Conservation (phyloP, 2,113 vertebrate species). For the Nyctibius bracteatus region DNA sequence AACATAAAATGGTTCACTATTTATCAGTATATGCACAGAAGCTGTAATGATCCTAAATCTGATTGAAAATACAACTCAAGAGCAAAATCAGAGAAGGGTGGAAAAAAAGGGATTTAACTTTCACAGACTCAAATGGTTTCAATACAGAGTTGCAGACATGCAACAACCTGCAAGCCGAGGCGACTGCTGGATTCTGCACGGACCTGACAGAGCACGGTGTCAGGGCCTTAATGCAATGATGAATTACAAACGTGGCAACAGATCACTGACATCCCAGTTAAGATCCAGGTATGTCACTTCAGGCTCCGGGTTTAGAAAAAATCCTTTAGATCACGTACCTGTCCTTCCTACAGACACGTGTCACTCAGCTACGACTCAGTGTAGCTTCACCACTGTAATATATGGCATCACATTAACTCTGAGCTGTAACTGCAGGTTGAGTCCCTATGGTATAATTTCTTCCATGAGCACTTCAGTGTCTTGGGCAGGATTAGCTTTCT, state of each 20-base stretch:
- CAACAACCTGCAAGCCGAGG: fast-evolving
- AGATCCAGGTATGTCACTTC: background rate
- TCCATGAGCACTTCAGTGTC: background rate
- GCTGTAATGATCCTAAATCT: background rate
- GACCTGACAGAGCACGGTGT: fast-evolving
- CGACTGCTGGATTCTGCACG: fast-evolving
- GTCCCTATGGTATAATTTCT: background rate
- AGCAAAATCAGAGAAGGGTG: background rate
- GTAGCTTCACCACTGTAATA: background rate
- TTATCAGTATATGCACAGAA: background rate
- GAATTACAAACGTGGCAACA: background rate
- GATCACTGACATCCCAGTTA: background rate
- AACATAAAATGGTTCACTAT: background rate
- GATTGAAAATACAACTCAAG: background rate
- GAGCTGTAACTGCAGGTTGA: background rate
- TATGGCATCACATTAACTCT: background rate
- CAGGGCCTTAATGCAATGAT: fast-evolving
- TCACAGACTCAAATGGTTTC: background rate
- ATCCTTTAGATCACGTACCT: fast-evolving
- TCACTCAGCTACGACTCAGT: background rate
- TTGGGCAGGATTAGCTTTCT: background rate
- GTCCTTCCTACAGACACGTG: background rate
- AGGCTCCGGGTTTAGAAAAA: background rate
- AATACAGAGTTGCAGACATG: fast-evolving
- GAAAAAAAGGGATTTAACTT: background rate